These are phyloP conservation scores for Empis livida DNA, from an alignment of 2,888 invertebrate genomes.

Conservation along the genomic window DNA sequence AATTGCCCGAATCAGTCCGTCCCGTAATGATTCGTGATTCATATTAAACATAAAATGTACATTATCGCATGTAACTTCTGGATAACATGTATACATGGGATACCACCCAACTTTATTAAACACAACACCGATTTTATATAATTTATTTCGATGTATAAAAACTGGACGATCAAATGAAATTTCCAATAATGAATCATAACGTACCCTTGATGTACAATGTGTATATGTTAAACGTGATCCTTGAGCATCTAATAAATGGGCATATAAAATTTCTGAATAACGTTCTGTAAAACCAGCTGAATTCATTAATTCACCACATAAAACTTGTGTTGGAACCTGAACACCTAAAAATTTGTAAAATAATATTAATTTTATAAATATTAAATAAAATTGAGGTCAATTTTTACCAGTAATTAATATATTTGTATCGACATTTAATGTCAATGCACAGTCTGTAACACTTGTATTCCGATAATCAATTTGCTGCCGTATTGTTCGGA, in stretches of 20 bases:
- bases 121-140: constrained; percentile 70
- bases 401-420: constrained; percentile 55
- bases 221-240: constrained; percentile 69
- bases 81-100: constrained; percentile 61
- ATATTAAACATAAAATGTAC: constrained; percentile 66
- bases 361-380: constrained; percentile 21
- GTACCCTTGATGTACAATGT: constrained; percentile 65
- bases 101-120: constrained; percentile 74
- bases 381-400: too few species aligned
- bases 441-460: constrained; percentile 62
- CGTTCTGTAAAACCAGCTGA: constrained; percentile 31
- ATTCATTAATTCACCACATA: constrained; percentile 32
- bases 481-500: constrained; percentile 50
- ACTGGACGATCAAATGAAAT: constrained; percentile 70
- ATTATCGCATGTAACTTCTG: constrained; percentile 49
- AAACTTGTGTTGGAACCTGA: constrained; percentile 61
- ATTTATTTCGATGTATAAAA: constrained; percentile 54
- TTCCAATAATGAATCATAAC: constrained; percentile 60
- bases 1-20: constrained; percentile 66
- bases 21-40: constrained; percentile 57
- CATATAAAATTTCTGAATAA: constrained; percentile 69
- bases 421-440: constrained; percentile 69
- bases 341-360: constrained; percentile 33
- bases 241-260: constrained; percentile 66
- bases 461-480: constrained; percentile 63